A percentile compares a stretch with the other conserved stretches of the same genome.
These are phyloP conservation scores for Ceratotherium simum DNA, from an alignment of 2,113 vertebrate species.

Conservation along the genomic window DNA sequence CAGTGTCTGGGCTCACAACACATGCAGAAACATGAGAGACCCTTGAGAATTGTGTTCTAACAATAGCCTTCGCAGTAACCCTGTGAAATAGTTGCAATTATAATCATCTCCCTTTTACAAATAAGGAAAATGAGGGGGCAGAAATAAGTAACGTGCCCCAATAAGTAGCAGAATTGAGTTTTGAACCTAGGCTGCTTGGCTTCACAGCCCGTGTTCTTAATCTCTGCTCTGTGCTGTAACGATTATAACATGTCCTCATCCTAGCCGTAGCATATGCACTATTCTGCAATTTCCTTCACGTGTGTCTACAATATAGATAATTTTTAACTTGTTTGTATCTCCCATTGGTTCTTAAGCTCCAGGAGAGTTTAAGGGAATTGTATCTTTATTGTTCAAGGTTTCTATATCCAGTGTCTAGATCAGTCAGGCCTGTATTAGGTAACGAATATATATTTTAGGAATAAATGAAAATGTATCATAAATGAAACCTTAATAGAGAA, in stretches of 20 bases:
- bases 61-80: background rate
- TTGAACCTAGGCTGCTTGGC: background rate
- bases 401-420: background rate
- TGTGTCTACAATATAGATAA: background rate
- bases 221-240: background rate
- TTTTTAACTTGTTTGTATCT: slow-evolving; percentile 9
- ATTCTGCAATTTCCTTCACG: background rate
- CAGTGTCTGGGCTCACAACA: background rate
- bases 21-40: background rate
- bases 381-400: slow-evolving; percentile 39
- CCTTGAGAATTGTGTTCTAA: slow-evolving; percentile 4
- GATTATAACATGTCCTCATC: background rate
- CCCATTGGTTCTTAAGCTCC: background rate
- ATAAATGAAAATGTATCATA: slow-evolving; percentile 4
- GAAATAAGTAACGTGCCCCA: background rate
- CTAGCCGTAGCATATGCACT: background rate
- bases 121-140: background rate
- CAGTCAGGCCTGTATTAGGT: background rate
- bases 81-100: background rate
- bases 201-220: background rate
- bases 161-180: slow-evolving; percentile 45
- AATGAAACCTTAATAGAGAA: background rate
- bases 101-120: background rate
- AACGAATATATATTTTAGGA: background rate
- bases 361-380: background rate